Base-by-base conservation (phyloP, 2,113 vertebrate species). In the Aythya baeri region DNA sequence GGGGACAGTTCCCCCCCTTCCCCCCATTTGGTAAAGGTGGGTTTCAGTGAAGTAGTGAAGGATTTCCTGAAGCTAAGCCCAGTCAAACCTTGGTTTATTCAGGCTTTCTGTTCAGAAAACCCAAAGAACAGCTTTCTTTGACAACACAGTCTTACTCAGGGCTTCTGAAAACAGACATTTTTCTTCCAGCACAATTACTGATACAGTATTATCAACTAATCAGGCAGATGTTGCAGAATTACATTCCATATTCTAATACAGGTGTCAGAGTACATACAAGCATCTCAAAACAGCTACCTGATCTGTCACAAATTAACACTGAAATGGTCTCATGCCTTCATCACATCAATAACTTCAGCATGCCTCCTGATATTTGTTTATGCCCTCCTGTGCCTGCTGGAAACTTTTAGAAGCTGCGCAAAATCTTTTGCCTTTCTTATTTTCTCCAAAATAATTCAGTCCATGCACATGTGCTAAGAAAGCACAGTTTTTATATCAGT, bases 361-460 rank as follows among this genome's bases (percentile, higher is more conserved):
- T 52, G 50, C 22, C 50, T 25, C 23, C 26, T 52, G 50, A 7
- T 8, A 16, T 59, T 90, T 55, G 8, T 86, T 90, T 84, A n/a
- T 86, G 12, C 3, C 20, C 27, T 20, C 7, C 46, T 2, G 1
- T 73, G 65, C 55, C 36, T 70, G 21, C 23, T 34, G 79, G 49
- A 91, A 97, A 93, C 70, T 91, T 83, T 86, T 68, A 90, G 87
- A 87, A 95, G 11, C 34, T 65, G 18, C 31, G 87, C 76, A 3
- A 55, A 79, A 46, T 54, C 8, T 79, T 86, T 74, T 75, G 13
- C 57, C 82, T 86, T 74, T 73, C 83, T 91, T 95, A 74, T 80
- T 58, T 50, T 41, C 66, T 46, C 49, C 23, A 86, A 77, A 13
- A 52, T 93, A 79, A 76, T 86, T 49, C 82, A 75, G 26, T 29